Percentiles rank a stretch among this genome's conserved stretches.
Conservation (phyloP, 2,797 vertebrate genomes). For the Phrynocephalus forsythii region DNA sequence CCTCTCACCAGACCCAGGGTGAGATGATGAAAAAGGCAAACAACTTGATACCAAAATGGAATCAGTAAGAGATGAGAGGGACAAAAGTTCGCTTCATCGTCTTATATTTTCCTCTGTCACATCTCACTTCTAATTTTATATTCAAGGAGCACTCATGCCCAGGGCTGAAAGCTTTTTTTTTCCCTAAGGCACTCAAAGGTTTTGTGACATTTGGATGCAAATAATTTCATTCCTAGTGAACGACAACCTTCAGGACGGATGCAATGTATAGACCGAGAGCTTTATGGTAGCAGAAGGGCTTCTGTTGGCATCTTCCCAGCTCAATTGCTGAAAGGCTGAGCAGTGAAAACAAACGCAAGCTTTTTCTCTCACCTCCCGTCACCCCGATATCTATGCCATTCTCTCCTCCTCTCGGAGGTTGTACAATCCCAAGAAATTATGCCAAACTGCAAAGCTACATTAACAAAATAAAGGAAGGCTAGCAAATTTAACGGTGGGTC, state of each 20-base stretch:
- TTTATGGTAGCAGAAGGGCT: slow-evolving; percentile 36
- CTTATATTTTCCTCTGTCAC: slow-evolving; percentile 58
- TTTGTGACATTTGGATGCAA: slow-evolving; percentile 42
- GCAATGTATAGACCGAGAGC: slow-evolving; percentile 35
- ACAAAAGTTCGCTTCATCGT: slow-evolving; percentile 27
- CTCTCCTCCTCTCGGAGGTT: slow-evolving; percentile 31
- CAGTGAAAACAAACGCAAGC: slow-evolving; percentile 54
- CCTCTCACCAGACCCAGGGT: slow-evolving; percentile 35
- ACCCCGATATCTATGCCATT: slow-evolving; percentile 46
- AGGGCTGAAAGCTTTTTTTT: slow-evolving; percentile 9
- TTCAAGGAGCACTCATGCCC: slow-evolving; percentile 45
- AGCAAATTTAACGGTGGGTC: neutral
- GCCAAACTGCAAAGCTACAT: slow-evolving; percentile 7
- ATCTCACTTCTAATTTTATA: slow-evolving; percentile 50
- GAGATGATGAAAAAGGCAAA: slow-evolving; percentile 34
- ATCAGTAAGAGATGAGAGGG: slow-evolving; percentile 35
- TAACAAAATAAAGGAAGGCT: slow-evolving; percentile 42
- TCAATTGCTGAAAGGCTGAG: slow-evolving; percentile 51
- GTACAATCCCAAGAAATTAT: slow-evolving; percentile 8
- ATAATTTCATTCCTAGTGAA: slow-evolving; percentile 49
- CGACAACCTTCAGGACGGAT: neutral
- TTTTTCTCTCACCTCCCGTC: slow-evolving; percentile 41
- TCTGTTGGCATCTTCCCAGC: slow-evolving; percentile 20
- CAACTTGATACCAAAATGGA: slow-evolving; percentile 48
- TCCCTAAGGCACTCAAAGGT: neutral